These are phyloP conservation scores for Sebastes ruberrimus DNA, from an alignment of 2,797 vertebrate species.

Conservation along the genomic window DNA sequence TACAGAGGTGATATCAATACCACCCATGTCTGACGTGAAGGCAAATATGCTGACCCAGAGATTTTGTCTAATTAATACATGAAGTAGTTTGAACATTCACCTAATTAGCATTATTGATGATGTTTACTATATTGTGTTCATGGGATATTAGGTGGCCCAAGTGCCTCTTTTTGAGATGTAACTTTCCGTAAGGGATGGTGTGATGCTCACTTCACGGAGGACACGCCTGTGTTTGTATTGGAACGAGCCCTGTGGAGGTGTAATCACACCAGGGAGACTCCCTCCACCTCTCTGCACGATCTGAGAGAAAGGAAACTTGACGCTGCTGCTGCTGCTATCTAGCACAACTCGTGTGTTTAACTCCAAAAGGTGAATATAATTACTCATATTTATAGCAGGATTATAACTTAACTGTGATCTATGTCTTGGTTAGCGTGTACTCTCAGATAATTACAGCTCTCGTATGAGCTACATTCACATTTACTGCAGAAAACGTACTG, in stretches of 20 bases:
- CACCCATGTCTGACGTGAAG: not conserved
- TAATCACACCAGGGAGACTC: constrained; percentile 29
- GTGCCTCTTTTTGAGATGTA: not conserved
- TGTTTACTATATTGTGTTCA: not conserved
- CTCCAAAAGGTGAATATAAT: constrained; percentile 65
- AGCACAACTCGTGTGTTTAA: constrained; percentile 12
- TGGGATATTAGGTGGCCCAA: not conserved
- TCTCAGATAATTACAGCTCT: not conserved
- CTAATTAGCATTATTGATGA: not conserved
- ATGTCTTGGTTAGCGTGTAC: not conserved
- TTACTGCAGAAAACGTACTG: not conserved
- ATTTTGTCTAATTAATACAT: not conserved
- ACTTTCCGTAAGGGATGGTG: constrained; percentile 3
- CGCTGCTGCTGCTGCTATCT: constrained; percentile 7
- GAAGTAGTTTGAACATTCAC: not conserved
- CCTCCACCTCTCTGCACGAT: constrained; percentile 38
- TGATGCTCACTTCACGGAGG: not conserved
- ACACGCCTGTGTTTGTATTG: constrained; percentile 68
- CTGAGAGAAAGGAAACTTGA: constrained; percentile 41
- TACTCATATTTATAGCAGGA: not conserved
- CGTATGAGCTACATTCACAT: not conserved
- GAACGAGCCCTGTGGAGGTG: constrained; percentile 34
- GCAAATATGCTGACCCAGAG: not conserved
- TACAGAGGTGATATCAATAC: not conserved
- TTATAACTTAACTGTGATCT: not conserved